Evolutionary conservation across 1,140 invertebrate species (phyloP).

Genomic region (Chrysomallon squamiferum): DNA sequence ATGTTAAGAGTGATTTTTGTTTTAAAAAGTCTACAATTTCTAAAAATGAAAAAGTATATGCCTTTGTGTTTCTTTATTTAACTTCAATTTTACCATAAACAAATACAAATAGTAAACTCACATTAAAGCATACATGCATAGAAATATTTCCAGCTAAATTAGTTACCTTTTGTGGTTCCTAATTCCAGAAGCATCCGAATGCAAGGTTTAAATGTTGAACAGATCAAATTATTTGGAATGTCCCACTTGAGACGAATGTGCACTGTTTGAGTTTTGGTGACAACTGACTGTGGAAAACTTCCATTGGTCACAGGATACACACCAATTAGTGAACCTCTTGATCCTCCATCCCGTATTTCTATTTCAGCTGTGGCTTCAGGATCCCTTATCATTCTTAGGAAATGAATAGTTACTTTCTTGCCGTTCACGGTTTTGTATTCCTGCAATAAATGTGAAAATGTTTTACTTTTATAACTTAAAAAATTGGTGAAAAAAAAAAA

Average conservation of each 20-base stretch:
- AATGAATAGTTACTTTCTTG: constrained; percentile 49
- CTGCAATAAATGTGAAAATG: constrained; percentile 25
- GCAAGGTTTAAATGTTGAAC: constrained; percentile 44
- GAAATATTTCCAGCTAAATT: too few relatives aligned
- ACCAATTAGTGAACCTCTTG: not conserved
- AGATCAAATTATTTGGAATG: constrained; percentile 32
- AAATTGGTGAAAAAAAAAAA: too few relatives aligned
- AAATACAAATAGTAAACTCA: too few relatives aligned
- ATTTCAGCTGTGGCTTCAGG: constrained; percentile 41
- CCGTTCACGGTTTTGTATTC: constrained; percentile 34
- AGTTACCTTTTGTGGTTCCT: not conserved
- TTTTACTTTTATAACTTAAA: too few relatives aligned
- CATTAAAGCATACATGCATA: too few relatives aligned
- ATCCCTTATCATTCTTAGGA: constrained; percentile 55
- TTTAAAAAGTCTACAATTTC: too few relatives aligned
- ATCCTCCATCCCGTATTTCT: constrained; percentile 39
- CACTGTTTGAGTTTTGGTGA: constrained; percentile 36
- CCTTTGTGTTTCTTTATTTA: too few relatives aligned
- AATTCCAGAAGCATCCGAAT: constrained; percentile 51
- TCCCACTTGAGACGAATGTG: constrained; percentile 40
- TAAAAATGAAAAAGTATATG: too few relatives aligned
- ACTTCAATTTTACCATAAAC: too few relatives aligned
- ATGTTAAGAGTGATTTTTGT: too few relatives aligned
- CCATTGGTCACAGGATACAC: constrained; percentile 51
- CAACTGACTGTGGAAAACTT: constrained; percentile 55